Evolutionary conservation across 2,797 vertebrate species (phyloP).

Genomic region (Ataeniobius toweri): DNA sequence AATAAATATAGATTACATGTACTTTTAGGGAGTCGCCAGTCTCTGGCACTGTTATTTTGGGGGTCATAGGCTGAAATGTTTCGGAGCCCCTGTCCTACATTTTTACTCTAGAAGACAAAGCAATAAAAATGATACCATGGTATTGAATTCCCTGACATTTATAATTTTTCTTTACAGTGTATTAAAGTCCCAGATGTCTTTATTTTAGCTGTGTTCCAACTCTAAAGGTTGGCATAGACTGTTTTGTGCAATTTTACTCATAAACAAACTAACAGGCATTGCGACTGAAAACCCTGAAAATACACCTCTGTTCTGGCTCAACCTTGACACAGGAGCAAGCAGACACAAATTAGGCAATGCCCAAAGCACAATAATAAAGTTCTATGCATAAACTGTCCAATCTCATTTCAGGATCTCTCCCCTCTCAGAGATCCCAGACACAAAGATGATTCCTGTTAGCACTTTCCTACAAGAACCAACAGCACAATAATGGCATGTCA

Average conservation of each 20-base stretch:
- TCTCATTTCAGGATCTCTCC: constrained; percentile 28
- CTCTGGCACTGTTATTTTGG: too few relatives aligned
- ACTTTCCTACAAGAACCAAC: constrained; percentile 45
- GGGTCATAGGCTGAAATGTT: too few relatives aligned
- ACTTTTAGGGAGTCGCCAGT: too few relatives aligned
- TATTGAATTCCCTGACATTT: not conserved
- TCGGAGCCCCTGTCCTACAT: too few relatives aligned
- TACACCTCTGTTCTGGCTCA: not conserved
- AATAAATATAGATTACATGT: too few relatives aligned
- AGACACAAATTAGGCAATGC: constrained; percentile 3
- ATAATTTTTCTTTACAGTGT: not conserved
- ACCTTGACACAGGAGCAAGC: not conserved
- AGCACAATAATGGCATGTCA: constrained; percentile 66
- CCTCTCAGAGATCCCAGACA: constrained; percentile 22
- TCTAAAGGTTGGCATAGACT: not conserved
- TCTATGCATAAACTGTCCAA: constrained; percentile 12
- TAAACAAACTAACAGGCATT: not conserved
- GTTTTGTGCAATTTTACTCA: not conserved
- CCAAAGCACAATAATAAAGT: constrained; percentile 18
- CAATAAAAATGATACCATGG: too few relatives aligned
- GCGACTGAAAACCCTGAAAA: not conserved
- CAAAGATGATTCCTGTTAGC: constrained; percentile 49
- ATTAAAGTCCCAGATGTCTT: not conserved
- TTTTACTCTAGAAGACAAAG: too few relatives aligned
- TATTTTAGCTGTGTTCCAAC: not conserved